Evolutionary conservation across 2,888 invertebrate genomes (phyloP).

Genomic region (Digitonthophagus gazella): DNA sequence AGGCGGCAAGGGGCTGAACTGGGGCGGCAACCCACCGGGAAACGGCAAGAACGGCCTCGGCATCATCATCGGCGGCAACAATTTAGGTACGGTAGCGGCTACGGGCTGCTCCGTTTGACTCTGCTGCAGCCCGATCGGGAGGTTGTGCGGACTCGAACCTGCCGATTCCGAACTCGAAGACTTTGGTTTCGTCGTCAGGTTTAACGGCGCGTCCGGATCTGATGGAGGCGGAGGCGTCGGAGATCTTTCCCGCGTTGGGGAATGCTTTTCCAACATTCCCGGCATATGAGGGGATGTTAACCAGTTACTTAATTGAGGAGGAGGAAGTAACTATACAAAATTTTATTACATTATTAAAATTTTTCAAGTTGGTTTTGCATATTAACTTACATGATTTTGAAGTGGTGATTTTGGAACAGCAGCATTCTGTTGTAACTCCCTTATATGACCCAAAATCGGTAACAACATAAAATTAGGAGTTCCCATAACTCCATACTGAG

Average conservation of each 20-base stretch:
- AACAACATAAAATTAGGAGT: slow-evolving; percentile 67
- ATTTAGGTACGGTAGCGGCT: slow-evolving; percentile 58
- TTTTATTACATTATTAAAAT: not conserved
- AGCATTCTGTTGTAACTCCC: slow-evolving; percentile 45
- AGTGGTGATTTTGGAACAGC: slow-evolving; percentile 43
- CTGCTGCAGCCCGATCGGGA: slow-evolving; percentile 44
- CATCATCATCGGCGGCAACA: slow-evolving; percentile 60
- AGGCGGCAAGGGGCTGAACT: slow-evolving; percentile 52
- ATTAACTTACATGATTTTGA: slow-evolving; percentile 47
- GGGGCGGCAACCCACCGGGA: slow-evolving; percentile 62
- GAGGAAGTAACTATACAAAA: slow-evolving; percentile 55
- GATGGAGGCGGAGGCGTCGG: slow-evolving; percentile 46
- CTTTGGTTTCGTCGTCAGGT: slow-evolving; percentile 80
- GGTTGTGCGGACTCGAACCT: slow-evolving; percentile 54
- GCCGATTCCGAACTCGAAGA: slow-evolving; percentile 55
- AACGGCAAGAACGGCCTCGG: slow-evolving; percentile 61
- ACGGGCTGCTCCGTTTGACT: slow-evolving; percentile 56
- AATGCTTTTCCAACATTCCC: slow-evolving; percentile 49
- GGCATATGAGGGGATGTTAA: slow-evolving; percentile 64
- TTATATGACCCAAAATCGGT: slow-evolving; percentile 68
- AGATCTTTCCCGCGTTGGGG: slow-evolving; percentile 44
- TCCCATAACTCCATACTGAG: slow-evolving; percentile 53
- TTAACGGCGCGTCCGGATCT: slow-evolving; percentile 82
- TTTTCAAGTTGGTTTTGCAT: no score
- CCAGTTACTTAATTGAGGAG: slow-evolving; percentile 60